phyloP scores from a whole-genome alignment of 1,140 invertebrate species.

The Drosophila yakuba region DNA sequence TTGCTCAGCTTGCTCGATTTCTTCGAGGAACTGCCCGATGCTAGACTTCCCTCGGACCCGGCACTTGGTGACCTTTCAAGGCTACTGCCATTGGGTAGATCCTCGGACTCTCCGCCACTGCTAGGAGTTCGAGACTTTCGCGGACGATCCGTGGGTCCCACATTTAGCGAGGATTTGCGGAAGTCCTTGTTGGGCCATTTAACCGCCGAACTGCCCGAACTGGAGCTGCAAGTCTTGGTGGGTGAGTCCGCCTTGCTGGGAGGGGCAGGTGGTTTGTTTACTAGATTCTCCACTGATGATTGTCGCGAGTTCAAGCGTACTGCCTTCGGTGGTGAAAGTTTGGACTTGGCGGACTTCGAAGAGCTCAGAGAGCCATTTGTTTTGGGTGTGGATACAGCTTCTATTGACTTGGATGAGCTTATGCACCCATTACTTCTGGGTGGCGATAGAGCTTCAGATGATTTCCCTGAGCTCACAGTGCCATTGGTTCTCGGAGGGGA shows the following conservation, averaged over 20 bases:
- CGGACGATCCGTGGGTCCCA: slow-evolving; percentile 86
- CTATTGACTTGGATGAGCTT: slow-evolving; percentile 1
- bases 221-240: slow-evolving; percentile 76
- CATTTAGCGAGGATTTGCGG: slow-evolving; percentile 90
- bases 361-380: slow-evolving; percentile 22
- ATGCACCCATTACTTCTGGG: slow-evolving; percentile 32
- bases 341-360: slow-evolving; percentile 61
- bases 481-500: slow-evolving; percentile 21
- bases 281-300: slow-evolving; percentile 73
- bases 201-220: slow-evolving; percentile 67
- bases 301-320: slow-evolving; percentile 71
- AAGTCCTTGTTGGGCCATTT: slow-evolving; percentile 90
- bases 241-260: slow-evolving; percentile 84
- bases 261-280: slow-evolving; percentile 86
- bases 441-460: slow-evolving; percentile 64
- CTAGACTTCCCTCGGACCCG: slow-evolving; percentile 60
- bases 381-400: slow-evolving; percentile 7
- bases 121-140: slow-evolving; percentile 80
- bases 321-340: slow-evolving; percentile 74
- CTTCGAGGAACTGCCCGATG: slow-evolving; percentile 32
- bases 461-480: slow-evolving; percentile 15
- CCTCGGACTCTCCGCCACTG: slow-evolving; percentile 78
- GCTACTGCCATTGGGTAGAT: slow-evolving; percentile 22
- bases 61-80: slow-evolving; percentile 82
- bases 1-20: slow-evolving; percentile 44